Evolutionary conservation across 2,888 invertebrate genomes (phyloP), one percentile per base, ranked within the genome.

Genomic region (Cheilosia vernalis): DNA sequence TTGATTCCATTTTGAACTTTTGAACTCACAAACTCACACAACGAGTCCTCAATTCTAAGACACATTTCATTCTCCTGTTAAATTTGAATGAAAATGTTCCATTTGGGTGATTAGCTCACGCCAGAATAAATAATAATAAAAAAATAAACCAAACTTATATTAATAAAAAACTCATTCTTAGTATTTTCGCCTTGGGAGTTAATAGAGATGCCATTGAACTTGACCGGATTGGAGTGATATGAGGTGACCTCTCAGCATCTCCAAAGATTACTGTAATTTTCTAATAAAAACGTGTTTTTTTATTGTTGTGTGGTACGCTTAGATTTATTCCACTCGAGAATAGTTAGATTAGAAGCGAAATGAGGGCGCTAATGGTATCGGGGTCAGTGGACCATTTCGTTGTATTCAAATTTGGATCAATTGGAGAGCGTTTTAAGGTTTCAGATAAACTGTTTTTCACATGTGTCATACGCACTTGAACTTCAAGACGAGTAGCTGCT

Each of bases 151-250:
- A 37, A 13, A 37, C 37, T 1, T 37, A 37, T 13, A 37, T 51
- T 51, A 51, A 51, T 51, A 15, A 53, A 55, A 37, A 24, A 15
- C 24, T 47, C 17, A 27, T 53, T 51, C 47, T 60, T 64, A 30
- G 33, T 55, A 47, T 30, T 74, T 64, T 79, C 60, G 84, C 79
- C 84, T 84, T 84, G 84, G 42, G 33, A 55, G 49, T 61, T 60
- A 84, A 84, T 84, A 79, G 69, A 84, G 70, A 74, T 76, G 79
- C 84, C 79, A 79, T 84, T 84, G 79, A 84, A 84, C 84, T 84
- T 79, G 84, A 84, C 84, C 79, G 49, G 51, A 84, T 79, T 44
- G 27, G 13, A 63, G 60, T 55, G 64, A 79, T 79, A 60, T 24
- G 55, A 84, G 69, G 61, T 63, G 69, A 84, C 58, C 69, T 74